A percentile compares a stretch with the other conserved stretches of the same genome.
Evolutionary conservation across 1,140 invertebrate species (phyloP).

Genomic region (Tetramorium simillimum): DNA sequence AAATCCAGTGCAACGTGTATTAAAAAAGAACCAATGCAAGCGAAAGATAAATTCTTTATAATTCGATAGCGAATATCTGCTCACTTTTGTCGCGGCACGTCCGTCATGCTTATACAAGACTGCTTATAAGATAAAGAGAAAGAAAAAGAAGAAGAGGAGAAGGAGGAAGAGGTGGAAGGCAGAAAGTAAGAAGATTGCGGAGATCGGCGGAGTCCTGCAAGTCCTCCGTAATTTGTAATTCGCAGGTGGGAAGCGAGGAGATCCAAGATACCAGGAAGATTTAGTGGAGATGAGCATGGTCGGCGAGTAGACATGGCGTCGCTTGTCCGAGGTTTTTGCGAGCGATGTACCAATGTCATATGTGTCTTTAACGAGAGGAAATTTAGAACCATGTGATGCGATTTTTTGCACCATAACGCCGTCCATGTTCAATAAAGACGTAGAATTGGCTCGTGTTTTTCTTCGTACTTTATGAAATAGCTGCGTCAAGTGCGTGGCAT

Average conservation of each 20-base stretch:
- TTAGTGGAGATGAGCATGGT: conserved; percentile 76
- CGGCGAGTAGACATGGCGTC: conserved; percentile 66
- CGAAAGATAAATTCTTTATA: conserved; percentile 35
- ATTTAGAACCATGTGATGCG: conserved; percentile 58
- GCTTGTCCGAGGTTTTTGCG: conserved; percentile 70
- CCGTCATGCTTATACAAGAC: conserved; percentile 55
- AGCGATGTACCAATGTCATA: conserved; percentile 70
- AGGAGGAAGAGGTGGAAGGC: conserved; percentile 43
- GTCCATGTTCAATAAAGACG: conserved; percentile 21
- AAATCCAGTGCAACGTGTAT: neutral
- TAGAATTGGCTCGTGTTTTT: neutral
- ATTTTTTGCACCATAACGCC: conserved; percentile 47
- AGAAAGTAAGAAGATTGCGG: conserved; percentile 44
- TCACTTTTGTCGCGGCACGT: conserved; percentile 61
- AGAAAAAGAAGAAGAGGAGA: conserved; percentile 56
- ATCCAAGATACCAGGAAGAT: conserved; percentile 81
- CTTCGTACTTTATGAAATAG: neutral
- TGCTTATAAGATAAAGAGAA: conserved; percentile 28
- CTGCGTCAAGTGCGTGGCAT: neutral
- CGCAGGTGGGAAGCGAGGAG: conserved; percentile 82
- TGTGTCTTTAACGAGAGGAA: conserved; percentile 72
- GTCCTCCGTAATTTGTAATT: conserved; percentile 82
- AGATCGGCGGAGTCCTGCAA: conserved; percentile 75
- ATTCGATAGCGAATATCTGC: conserved; percentile 46
- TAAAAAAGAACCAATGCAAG: neutral